phyloP scores from a whole-genome alignment of 1,140 invertebrate genomes.

The Drosophila tropicalis region DNA sequence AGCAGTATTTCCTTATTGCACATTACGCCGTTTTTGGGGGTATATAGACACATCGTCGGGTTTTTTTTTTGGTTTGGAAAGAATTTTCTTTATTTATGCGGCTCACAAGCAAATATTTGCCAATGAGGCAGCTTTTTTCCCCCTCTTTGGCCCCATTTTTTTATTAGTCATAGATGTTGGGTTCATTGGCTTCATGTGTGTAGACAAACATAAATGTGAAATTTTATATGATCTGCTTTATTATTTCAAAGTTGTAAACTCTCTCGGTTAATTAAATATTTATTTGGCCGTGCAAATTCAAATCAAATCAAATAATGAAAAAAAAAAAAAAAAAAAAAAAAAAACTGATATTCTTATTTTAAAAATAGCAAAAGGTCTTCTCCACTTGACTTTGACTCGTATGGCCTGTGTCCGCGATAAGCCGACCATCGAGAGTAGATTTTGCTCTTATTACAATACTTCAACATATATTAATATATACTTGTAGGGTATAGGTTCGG shows the following conservation, averaged over 20 bases:
- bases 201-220: conserved; percentile 13
- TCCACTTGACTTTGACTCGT: conserved; percentile 58
- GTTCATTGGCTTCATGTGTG: conserved; percentile 39
- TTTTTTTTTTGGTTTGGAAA: background rate
- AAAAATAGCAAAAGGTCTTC: conserved; percentile 60
- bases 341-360: conserved; percentile 42
- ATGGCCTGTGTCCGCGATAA: conserved; percentile 46
- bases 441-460: background rate
- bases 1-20: conserved; percentile 64
- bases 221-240: conserved; percentile 21
- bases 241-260: conserved; percentile 47
- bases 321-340: conserved; percentile 23
- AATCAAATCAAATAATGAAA: background rate
- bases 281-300: conserved; percentile 41
- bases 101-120: conserved; percentile 70
- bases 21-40: conserved; percentile 34
- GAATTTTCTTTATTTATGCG: conserved; percentile 19
- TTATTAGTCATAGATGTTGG: conserved; percentile 62
- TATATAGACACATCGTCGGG: background rate
- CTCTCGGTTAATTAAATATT: conserved; percentile 48
- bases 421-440: conserved; percentile 15
- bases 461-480: background rate
- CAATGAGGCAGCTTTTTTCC: conserved; percentile 52
- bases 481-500: conserved; percentile 16
- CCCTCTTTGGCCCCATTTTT: conserved; percentile 36